Evolutionary conservation across 2,888 invertebrate species (phyloP), one percentile per base, ranked within the genome.

Genomic region (Calameuta filiformis): DNA sequence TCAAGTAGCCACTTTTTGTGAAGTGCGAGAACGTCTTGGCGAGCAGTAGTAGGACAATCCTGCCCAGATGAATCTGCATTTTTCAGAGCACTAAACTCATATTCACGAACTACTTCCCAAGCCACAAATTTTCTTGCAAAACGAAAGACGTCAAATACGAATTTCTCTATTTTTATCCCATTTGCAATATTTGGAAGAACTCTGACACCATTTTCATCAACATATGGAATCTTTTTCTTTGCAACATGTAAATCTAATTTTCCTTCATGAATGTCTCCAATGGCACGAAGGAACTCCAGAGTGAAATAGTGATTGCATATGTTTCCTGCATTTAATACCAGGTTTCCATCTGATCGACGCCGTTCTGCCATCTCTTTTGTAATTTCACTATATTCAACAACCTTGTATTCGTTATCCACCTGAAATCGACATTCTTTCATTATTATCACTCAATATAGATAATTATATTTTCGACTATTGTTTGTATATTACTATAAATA

Each of bases 231-330:
- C 93, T 99, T 99, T 93, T 99, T 99, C 89, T 97, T 97, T 11
- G 99, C 99, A 0, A 98, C 95, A 89, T 99, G 99, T 76, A 99
- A 94, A 85, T 96, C 96, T 68, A 99, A 91, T 82, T 96, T 93
- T 0, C 93, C 92, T 90, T 98, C 97, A 85, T 95, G 95, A 80
- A 95, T 93, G 78, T 93, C 91, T 68, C 95, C 95, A 73, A 98
- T 94, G 85, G 94, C 93, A 40, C 94, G 92, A 6, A 99, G 93
- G 91, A 99, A 99, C 78, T 96, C 94, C 0, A 96, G 92, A 0
- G 97, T 96, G 92, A 99, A 99, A 90, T 98, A 98, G 89, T 99
- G 99, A 91, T 99, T 99, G 92, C 99, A 99, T 82, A 99, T 99
- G 90, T 98, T 99, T 1, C 99, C 99, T 1, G 99, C 98, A 79